These are phyloP conservation scores for Cavia porcellus DNA, from an alignment of 2,113 vertebrate genomes.

Conservation along the genomic window DNA sequence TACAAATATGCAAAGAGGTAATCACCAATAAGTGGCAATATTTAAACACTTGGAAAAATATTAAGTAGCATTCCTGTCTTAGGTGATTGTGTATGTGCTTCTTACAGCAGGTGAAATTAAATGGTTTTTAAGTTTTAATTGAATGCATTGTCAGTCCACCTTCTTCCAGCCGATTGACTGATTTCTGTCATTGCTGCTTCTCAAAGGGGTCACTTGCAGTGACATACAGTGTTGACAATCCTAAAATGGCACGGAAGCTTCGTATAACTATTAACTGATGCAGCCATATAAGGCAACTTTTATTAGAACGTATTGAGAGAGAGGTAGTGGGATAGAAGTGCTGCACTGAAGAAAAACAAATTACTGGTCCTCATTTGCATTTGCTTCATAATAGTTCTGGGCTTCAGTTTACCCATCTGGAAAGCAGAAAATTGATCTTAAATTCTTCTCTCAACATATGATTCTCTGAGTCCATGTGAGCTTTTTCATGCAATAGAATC, in stretches of 20 bases:
- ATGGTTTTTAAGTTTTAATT: constrained; percentile 58
- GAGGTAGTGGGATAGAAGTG: background rate
- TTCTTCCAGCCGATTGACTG: constrained; percentile 64
- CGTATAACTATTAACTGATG: constrained; percentile 22
- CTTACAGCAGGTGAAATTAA: constrained; percentile 73
- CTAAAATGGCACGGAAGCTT: constrained; percentile 52
- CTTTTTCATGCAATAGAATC: background rate
- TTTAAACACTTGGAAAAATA: constrained; percentile 63
- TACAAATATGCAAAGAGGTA: constrained; percentile 57
- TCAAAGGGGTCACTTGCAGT: constrained; percentile 19
- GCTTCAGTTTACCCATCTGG: constrained; percentile 19
- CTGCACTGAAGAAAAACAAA: background rate
- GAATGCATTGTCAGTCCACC: constrained; percentile 57
- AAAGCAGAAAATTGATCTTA: background rate
- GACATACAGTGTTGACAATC: background rate
- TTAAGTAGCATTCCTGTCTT: background rate
- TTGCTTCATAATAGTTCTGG: background rate
- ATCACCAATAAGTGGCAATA: constrained; percentile 55
- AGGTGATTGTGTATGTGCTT: background rate
- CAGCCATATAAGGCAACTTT: background rate
- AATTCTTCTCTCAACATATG: background rate
- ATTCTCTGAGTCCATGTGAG: background rate
- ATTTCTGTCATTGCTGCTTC: constrained; percentile 57
- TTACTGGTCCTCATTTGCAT: background rate
- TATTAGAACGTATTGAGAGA: background rate